These are phyloP conservation scores for Odiellus spinosus DNA, from an alignment of 2,888 invertebrate species.

Conservation along the genomic window DNA sequence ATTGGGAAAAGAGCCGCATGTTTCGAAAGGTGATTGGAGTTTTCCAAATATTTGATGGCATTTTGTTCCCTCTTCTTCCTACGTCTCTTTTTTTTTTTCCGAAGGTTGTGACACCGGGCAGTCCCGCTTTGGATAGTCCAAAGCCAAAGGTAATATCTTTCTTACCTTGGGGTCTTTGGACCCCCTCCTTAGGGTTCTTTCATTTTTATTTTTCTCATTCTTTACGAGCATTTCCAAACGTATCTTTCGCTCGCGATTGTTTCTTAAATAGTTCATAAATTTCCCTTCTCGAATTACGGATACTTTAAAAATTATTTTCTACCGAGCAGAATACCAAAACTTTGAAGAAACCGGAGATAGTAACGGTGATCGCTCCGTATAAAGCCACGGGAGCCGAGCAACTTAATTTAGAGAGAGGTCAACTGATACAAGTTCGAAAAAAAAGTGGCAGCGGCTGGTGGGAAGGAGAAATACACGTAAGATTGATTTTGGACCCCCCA, in stretches of 20 bases:
- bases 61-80: too few species aligned
- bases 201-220: too few species aligned
- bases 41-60: too few species aligned
- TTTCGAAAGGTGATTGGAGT: too few species aligned
- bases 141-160: slow-evolving; percentile 13
- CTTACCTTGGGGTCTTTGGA: background rate
- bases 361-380: slow-evolving; percentile 83
- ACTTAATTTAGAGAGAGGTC: slow-evolving; percentile 71
- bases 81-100: too few species aligned
- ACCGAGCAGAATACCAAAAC: slow-evolving; percentile 32
- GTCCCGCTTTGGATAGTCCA: slow-evolving; percentile 15
- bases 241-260: background rate
- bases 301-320: too few species aligned
- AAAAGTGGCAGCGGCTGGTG: slow-evolving; percentile 98
- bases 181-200: too few species aligned
- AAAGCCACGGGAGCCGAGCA: slow-evolving; percentile 82
- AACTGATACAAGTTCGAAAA: slow-evolving; percentile 86
- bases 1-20: too few species aligned
- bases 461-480: slow-evolving; percentile 91
- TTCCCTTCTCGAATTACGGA: too few species aligned
- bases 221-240: background rate
- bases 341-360: slow-evolving; percentile 69
- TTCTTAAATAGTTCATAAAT: background rate
- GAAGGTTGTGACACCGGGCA: slow-evolving; percentile 10
- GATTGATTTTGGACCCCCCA: slow-evolving; percentile 1